Base-by-base conservation (phyloP, 1,140 invertebrate species). In the Glossosoma conforme region DNA sequence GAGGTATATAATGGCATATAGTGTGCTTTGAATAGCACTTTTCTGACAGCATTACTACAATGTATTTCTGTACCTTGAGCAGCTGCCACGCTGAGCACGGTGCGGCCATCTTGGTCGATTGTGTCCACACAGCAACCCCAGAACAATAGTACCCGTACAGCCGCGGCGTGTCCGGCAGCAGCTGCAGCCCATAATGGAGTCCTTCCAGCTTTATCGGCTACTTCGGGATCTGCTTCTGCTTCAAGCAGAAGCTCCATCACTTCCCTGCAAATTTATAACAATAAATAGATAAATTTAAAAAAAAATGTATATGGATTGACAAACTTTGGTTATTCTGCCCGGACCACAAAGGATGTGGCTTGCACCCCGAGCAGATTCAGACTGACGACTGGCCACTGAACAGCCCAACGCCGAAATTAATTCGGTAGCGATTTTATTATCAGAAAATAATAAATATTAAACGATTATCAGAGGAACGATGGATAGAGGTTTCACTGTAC, bases 1-100 rank as follows among this genome's bases (percentile, higher is more conserved):
- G n/a, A n/a, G n/a, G n/a, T n/a, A n/a, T n/a, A n/a, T n/a, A n/a
- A n/a, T n/a, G n/a, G n/a, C n/a, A n/a, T n/a, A n/a, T n/a, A n/a
- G n/a, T n/a, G n/a, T n/a, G n/a, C n/a, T n/a, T n/a, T n/a, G n/a
- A n/a, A n/a, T n/a, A n/a, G n/a, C n/a, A n/a, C n/a, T n/a, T n/a
- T n/a, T n/a, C n/a, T n/a, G n/a, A n/a, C n/a, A n/a, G n/a, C n/a
- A n/a, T n/a, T n/a, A n/a, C n/a, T n/a, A n/a, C n/a, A n/a, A n/a
- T n/a, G n/a, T 28, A 21, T 19, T 22, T 13, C 44, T 59, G 74
- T 77, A 59, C 91, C 91, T 71, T 95, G 89, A 3, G 89, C 88
- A 13, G 90, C 89, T 1, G 91, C 90, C 1, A 93, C 88, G 44
- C 85, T 87, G 0, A 91, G 72, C 10, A 90, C 93, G 0, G 91